Conservation (phyloP, 2,113 vertebrate species). For the Crotalus tigris region DNA sequence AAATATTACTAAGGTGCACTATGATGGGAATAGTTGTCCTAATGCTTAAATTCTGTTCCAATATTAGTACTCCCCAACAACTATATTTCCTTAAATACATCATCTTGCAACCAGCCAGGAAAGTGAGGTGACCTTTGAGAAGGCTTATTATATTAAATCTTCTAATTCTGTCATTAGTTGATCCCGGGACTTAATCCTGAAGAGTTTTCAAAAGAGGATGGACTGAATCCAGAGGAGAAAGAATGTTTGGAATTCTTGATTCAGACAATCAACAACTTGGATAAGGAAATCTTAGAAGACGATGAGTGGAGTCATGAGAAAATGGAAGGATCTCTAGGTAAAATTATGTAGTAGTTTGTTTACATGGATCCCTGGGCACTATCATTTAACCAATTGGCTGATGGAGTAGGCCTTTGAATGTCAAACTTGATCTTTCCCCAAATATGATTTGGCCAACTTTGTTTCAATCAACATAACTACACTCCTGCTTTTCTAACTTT, state of each 20-base stretch:
- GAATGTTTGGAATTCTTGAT: slow-evolving; percentile 51
- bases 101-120: not conserved
- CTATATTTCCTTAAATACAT: not conserved
- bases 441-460: not conserved
- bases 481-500: not conserved
- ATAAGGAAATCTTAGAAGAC: slow-evolving; percentile 19
- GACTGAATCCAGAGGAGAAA: slow-evolving; percentile 35
- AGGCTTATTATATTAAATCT: not conserved
- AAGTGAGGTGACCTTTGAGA: not conserved
- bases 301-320: not conserved
- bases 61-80: not conserved
- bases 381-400: not conserved
- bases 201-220: slow-evolving; percentile 12
- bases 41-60: not conserved
- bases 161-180: not conserved
- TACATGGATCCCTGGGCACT: no score
- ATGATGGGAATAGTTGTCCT: not conserved
- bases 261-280: slow-evolving; percentile 33
- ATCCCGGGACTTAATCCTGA: not conserved
- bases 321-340: not conserved
- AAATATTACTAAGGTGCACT: no score
- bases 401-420: no score
- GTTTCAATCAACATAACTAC: not conserved
- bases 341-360: not conserved
- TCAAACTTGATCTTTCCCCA: not conserved